phyloP scores from a whole-genome alignment of 2,888 invertebrate species.

The Aromia moschata region DNA sequence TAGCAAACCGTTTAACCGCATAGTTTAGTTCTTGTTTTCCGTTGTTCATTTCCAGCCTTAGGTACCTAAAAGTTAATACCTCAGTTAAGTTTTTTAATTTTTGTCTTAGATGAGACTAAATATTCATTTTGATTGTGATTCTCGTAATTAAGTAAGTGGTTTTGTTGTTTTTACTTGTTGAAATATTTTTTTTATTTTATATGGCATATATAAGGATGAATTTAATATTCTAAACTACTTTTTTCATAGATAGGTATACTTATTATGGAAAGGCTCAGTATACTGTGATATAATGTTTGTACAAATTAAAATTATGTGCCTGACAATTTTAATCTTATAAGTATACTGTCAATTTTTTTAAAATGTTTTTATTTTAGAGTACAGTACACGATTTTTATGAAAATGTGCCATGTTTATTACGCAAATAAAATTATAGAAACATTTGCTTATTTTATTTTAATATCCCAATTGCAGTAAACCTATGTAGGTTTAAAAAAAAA shows the following conservation, averaged over 20 bases:
- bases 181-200: constrained; percentile 34
- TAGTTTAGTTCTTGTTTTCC: neutral
- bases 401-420: constrained; percentile 35
- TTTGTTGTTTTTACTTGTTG: constrained; percentile 22
- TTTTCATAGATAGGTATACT: constrained; percentile 30
- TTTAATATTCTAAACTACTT: constrained; percentile 15
- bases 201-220: constrained; percentile 14
- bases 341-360: constrained; percentile 42
- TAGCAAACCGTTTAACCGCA: neutral
- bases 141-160: neutral
- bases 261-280: constrained; percentile 46
- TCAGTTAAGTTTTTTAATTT: constrained; percentile 8
- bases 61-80: constrained; percentile 17
- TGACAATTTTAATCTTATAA: constrained; percentile 42
- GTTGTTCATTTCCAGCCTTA: neutral
- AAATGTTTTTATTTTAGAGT: constrained; percentile 21
- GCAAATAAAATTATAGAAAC: constrained; percentile 1
- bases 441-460: too few relatives aligned
- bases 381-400: constrained; percentile 26
- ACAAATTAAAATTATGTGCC: constrained; percentile 48
- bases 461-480: too few relatives aligned
- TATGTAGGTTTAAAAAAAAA: too few relatives aligned
- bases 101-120: constrained; percentile 13
- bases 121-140: constrained; percentile 14
- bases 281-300: constrained; percentile 53